phyloP scores from a whole-genome alignment of 2,797 vertebrate species.

The Trichosurus vulpecula region DNA sequence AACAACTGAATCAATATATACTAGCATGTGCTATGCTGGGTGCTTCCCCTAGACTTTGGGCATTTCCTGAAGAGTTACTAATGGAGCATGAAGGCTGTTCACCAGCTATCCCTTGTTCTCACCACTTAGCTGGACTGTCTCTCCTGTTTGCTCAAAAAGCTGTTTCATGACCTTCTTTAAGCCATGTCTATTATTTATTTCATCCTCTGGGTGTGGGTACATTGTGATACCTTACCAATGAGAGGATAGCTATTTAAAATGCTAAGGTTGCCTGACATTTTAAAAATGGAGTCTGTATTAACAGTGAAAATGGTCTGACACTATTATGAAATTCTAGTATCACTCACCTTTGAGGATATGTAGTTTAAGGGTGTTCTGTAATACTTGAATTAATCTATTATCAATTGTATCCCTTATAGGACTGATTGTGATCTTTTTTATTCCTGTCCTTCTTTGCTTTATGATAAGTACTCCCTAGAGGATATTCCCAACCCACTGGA shows the following conservation, averaged over 20 bases:
- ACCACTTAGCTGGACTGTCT: neutral
- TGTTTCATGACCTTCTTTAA: neutral
- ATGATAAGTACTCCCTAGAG: too few relatives aligned
- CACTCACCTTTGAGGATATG: constrained; percentile 40
- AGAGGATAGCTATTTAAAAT: neutral
- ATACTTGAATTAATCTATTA: neutral
- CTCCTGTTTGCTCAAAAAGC: neutral
- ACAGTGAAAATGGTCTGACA: neutral
- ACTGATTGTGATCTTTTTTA: neutral
- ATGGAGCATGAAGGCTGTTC: neutral
- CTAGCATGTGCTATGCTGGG: neutral
- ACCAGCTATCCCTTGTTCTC: neutral
- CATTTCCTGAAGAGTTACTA: neutral
- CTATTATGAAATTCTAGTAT: neutral
- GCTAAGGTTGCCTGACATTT: constrained; percentile 23
- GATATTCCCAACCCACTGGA: neutral
- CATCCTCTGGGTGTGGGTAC: neutral
- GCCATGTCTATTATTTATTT: neutral
- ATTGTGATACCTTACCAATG: neutral
- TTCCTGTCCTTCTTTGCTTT: neutral
- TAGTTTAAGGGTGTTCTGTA: neutral
- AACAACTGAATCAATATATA: neutral
- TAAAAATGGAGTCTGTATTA: neutral
- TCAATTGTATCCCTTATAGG: neutral
- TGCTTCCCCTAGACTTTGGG: neutral